Evolutionary conservation across 2,113 vertebrate species (phyloP).

Genomic region (Actinemys pallida): DNA sequence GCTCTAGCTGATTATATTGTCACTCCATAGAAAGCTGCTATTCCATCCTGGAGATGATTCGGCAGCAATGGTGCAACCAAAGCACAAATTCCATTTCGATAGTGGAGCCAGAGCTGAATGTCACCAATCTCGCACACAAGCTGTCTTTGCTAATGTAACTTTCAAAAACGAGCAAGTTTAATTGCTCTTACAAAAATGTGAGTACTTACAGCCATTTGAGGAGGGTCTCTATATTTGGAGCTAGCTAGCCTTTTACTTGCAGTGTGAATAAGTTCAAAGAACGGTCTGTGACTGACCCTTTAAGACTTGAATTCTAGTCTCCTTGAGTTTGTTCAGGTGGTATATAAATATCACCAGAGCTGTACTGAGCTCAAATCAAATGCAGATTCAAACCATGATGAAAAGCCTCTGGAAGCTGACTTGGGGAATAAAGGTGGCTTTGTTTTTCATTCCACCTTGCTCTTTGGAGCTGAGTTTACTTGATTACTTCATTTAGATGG

Average conservation of each 20-base stretch:
- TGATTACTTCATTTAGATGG: background rate
- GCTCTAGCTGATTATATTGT: conserved; percentile 48
- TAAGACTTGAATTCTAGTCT: background rate
- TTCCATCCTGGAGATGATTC: conserved; percentile 42
- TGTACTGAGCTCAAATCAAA: background rate
- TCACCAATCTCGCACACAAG: conserved; percentile 49
- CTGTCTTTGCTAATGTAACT: conserved; percentile 46
- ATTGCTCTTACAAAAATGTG: conserved; percentile 52
- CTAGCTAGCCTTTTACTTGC: background rate
- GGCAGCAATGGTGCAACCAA: conserved; percentile 63
- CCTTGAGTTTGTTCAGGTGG: background rate
- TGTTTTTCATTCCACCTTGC: background rate
- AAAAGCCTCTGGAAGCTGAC: background rate
- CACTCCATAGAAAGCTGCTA: conserved; percentile 47
- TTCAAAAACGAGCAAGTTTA: conserved; percentile 59
- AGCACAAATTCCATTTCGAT: conserved; percentile 72
- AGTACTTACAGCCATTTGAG: background rate
- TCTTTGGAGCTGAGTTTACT: background rate
- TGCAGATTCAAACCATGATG: background rate
- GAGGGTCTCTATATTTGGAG: background rate
- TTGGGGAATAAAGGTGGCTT: background rate
- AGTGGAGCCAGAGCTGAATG: conserved; percentile 57
- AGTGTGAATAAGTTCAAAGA: background rate
- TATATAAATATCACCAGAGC: background rate
- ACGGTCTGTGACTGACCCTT: background rate